These are phyloP conservation scores for Mycogona germanica DNA, from an alignment of 2,888 invertebrate species.

Conservation along the genomic window DNA sequence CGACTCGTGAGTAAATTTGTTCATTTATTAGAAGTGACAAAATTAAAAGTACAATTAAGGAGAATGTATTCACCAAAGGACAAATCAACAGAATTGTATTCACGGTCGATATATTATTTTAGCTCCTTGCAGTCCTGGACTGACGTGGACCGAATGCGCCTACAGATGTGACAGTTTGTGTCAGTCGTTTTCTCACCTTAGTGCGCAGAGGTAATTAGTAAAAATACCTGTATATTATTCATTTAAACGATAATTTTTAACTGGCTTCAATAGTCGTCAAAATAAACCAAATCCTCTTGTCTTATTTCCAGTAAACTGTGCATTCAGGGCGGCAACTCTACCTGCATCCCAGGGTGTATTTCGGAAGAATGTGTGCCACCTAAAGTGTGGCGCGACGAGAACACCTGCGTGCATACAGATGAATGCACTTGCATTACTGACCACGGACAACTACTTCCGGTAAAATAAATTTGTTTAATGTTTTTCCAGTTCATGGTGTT, in stretches of 20 bases:
- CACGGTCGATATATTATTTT: neutral
- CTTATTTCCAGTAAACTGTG: constrained; percentile 1
- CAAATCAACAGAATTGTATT: too few relatives aligned
- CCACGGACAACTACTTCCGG: constrained; percentile 51
- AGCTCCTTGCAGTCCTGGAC: constrained; percentile 43
- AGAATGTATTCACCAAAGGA: too few relatives aligned
- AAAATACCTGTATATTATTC: neutral
- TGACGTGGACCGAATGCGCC: constrained; percentile 52
- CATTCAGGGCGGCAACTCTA: neutral
- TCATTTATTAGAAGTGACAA: too few relatives aligned
- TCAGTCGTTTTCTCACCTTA: constrained; percentile 23
- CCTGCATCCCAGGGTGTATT: constrained; percentile 22
- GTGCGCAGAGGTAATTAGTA: constrained; percentile 10
- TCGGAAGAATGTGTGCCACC: constrained; percentile 25
- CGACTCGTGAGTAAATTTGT: neutral
- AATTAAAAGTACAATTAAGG: too few relatives aligned
- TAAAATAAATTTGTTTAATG: constrained; percentile 28
- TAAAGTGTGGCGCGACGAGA: constrained; percentile 52
- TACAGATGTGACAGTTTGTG: constrained; percentile 59
- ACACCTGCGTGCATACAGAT: constrained; percentile 54
- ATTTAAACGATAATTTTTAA: neutral
- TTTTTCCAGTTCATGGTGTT: neutral
- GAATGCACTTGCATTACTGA: constrained; percentile 64
- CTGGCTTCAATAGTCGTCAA: neutral
- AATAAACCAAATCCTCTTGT: neutral